Evolutionary conservation across 2,888 invertebrate genomes (phyloP).

Genomic region (Ophion slaviceki): DNA sequence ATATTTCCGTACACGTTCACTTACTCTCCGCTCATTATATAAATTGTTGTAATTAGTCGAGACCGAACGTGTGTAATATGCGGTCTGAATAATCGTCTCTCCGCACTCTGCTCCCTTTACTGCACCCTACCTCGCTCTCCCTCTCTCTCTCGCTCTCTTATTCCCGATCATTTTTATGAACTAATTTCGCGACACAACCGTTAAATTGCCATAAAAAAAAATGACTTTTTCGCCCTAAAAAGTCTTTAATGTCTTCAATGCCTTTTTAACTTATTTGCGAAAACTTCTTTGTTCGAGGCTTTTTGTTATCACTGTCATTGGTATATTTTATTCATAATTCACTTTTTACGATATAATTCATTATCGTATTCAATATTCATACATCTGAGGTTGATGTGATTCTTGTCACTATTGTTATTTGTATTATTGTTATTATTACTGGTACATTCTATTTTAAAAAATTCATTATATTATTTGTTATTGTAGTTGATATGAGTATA

Average conservation of each 20-base stretch:
- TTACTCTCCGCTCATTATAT: constrained; percentile 53
- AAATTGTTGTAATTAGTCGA: constrained; percentile 57
- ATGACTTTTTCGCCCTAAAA: neutral
- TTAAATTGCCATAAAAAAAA: neutral
- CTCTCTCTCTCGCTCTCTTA: neutral
- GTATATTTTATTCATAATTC: neutral
- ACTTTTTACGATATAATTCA: neutral
- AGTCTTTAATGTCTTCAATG: neutral
- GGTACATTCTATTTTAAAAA: too few relatives aligned
- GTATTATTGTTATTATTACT: neutral
- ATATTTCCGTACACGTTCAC: constrained; percentile 61
- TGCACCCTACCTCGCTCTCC: neutral
- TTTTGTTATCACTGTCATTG: too few relatives aligned
- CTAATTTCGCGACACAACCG: neutral
- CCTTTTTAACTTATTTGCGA: too few relatives aligned
- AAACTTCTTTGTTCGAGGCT: too few relatives aligned
- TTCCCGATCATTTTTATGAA: neutral
- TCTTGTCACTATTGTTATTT: neutral
- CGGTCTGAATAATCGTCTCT: constrained; percentile 35
- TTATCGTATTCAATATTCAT: neutral
- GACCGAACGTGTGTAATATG: constrained; percentile 49
- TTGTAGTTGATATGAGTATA: neutral
- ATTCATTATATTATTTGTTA: neutral
- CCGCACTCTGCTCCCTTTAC: neutral
- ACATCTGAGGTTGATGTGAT: too few relatives aligned